Evolutionary conservation across 2,888 invertebrate genomes (phyloP), one percentile per base, ranked within the genome.

Genomic region (Acrobasis repandana): DNA sequence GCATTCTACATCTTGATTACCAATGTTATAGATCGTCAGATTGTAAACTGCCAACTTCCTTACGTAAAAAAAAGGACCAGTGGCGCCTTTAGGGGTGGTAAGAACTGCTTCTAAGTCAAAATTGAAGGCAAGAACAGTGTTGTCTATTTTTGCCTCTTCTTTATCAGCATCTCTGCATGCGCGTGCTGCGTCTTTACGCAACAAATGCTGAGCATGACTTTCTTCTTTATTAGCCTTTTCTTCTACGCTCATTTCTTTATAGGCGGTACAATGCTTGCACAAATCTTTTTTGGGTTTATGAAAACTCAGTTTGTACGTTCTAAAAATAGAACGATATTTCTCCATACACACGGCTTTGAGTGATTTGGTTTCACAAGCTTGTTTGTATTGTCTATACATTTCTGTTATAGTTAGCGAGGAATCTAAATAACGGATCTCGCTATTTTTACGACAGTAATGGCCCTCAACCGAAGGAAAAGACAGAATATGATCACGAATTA

Each of bases 1-100:
- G 66, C 74, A 77, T 43, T 61, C 59, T 56, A 73, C 73, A 43
- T 76, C 68, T 68, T 77, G 71, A 64, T 75, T 68, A 49, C 65
- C 74, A 58, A 74, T 68, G 63, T 75, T 74, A 63, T 80, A 76
- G n/a, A 79, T 57, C 4, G 76, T 78, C 33, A 77, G 71, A 68
- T 77, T 79, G 61, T 73, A 76, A 9, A 74, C 69, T 18, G 75
- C 73, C 56, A 77, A 63, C 64, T 77, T 79, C 33, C 74, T 63
- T 28, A 73, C 64, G 61, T 75, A 75, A 66, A 75, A 73, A 51
- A 74, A 71, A 65, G 71, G 72, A 18, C 71, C 74, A 54, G 61
- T 16, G 16, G 66, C 64, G 18, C 60, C 64, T 68, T 76, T 75
- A 33, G 74, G 76, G 15, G 70, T 71, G 34, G 46, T 61, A 18